Base-by-base conservation (phyloP, 2,888 invertebrate species). In the Aspidiotus rigidus region DNA sequence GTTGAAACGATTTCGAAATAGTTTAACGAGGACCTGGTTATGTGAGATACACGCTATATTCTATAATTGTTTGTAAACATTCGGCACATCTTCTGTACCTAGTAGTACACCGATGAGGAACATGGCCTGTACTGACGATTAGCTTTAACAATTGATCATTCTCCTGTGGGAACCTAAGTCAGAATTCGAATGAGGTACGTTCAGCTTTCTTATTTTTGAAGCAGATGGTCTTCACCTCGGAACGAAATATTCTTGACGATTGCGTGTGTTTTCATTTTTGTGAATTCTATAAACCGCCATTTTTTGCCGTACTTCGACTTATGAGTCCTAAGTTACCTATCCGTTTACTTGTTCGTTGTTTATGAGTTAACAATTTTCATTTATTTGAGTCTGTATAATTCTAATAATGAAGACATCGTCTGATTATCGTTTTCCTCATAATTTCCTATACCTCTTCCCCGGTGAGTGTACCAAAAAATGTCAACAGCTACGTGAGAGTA, bases 61-160 rank as follows among this genome's bases (percentile, higher is more conserved):
- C n/a, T 17, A 49, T 61, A 69, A 28, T 61, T 61, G 69, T 61
- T 61, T 69, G 69, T 69, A 69, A 69, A 69, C 61, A 61, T 60
- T 28, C 28, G 28, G 28, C 28, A 61, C 54, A 64, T 28, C 39
- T 53, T 60, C 61, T 60, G 54, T 66, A 55, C 17, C 39, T 41
- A 57, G 57, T 41, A 57, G 57, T 28, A 28, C 28, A 28, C 28
- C 28, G 28, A 28, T 28, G 28, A 28, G 28, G 28, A 28, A 28
- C 28, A 28, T 28, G 28, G 28, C 28, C 28, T 28, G 28, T 28
- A 28, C 28, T 28, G 28, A 28, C 28, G 5, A 28, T 5, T 28
- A 28, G 28, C 2, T 3, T 28, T 28, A 28, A 28, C 28, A 28
- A 28, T 28, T 28, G 28, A 28, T 28, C 28, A 28, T 28, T 28